Conservation (phyloP, 2,113 vertebrate genomes). For the Petroica traversi region DNA sequence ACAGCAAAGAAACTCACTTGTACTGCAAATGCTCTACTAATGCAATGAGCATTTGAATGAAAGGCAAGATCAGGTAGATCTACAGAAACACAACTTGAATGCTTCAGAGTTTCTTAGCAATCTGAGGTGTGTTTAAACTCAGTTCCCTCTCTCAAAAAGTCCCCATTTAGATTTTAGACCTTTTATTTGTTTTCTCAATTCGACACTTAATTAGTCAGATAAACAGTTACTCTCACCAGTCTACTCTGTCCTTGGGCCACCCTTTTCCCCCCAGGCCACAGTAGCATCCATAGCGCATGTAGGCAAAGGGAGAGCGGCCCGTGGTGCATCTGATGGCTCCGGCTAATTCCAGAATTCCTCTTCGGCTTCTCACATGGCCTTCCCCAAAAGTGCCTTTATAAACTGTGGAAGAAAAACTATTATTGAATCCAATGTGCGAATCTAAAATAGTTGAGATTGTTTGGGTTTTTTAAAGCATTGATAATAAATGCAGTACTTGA, state of each 20-base stretch:
- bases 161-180: not conserved
- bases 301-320: conserved; percentile 76
- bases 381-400: not conserved
- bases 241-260: conserved; percentile 80
- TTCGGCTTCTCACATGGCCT: conserved; percentile 37
- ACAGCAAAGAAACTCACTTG: not conserved
- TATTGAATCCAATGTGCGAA: not conserved
- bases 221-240: conserved; percentile 76
- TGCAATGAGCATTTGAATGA: not conserved
- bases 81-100: not conserved
- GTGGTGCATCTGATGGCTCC: conserved; percentile 84
- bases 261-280: conserved; percentile 86
- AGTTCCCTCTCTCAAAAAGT: not conserved
- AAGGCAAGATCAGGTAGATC: not conserved
- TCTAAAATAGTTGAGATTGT: not conserved
- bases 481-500: not conserved
- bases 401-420: conserved; percentile 11
- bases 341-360: conserved; percentile 82
- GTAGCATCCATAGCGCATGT: conserved; percentile 87
- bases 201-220: not conserved
- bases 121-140: not conserved
- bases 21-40: not conserved
- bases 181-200: not conserved
- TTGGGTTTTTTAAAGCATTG: not conserved
- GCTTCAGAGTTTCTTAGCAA: not conserved